Evolutionary conservation across 2,797 vertebrate species (phyloP).

Genomic region (Staurois parvus): DNA sequence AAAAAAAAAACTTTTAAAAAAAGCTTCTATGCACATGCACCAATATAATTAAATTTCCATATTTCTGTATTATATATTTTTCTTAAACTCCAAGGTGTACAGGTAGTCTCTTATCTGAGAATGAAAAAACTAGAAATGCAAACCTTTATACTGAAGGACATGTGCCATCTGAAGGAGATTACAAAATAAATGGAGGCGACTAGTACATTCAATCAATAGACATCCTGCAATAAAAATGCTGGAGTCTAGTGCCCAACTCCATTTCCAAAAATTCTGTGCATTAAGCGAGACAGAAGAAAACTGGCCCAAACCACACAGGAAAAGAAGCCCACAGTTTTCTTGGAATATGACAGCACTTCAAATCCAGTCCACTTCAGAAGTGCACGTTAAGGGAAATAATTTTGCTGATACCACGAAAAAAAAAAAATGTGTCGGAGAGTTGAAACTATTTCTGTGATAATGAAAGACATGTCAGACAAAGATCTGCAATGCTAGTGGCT

Average conservation of each 20-base stretch:
- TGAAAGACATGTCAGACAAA: slow-evolving; percentile 60
- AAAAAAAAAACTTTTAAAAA: too few relatives aligned
- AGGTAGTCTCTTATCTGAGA: too few relatives aligned
- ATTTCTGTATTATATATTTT: too few relatives aligned
- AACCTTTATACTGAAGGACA: neutral
- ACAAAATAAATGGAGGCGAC: neutral
- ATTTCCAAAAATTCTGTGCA: slow-evolving; percentile 24
- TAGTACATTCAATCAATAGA: slow-evolving; percentile 16
- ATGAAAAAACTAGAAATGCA: too few relatives aligned
- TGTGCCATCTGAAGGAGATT: neutral
- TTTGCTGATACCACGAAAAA: slow-evolving; percentile 56
- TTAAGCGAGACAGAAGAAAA: slow-evolving; percentile 10
- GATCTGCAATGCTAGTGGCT: slow-evolving; percentile 60
- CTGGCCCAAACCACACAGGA: slow-evolving; percentile 47
- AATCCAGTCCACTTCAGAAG: slow-evolving; percentile 41
- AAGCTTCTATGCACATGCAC: too few relatives aligned
- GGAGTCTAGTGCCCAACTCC: slow-evolving; percentile 11
- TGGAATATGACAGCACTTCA: slow-evolving; percentile 55
- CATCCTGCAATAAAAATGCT: slow-evolving; percentile 18
- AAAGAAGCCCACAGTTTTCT: slow-evolving; percentile 39
- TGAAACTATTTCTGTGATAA: slow-evolving; percentile 59
- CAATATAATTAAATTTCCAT: too few relatives aligned
- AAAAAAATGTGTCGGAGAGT: slow-evolving; percentile 53
- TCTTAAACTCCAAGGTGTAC: too few relatives aligned
- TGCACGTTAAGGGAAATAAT: slow-evolving; percentile 59